phyloP scores from a whole-genome alignment of 2,113 vertebrate species.

The Addax nasomaculatus region DNA sequence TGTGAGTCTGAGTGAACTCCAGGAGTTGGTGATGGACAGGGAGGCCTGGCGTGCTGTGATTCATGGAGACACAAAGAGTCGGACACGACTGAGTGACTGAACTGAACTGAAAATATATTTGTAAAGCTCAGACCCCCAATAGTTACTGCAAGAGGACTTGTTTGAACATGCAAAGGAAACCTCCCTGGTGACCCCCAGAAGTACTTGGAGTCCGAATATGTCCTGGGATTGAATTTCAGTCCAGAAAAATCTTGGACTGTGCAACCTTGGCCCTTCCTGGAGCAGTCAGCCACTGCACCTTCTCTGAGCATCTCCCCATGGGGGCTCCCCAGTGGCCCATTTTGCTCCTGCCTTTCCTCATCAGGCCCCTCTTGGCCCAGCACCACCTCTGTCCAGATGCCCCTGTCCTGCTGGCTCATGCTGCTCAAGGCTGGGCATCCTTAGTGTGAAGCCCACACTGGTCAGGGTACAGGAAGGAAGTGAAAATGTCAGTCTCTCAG shows the following conservation, averaged over 20 bases:
- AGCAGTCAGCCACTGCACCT: fast-evolving
- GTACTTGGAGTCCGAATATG: not conserved
- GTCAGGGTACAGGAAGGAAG: not conserved
- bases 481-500: not conserved
- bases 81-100: too few relatives aligned
- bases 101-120: not conserved
- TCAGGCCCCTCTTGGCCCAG: not conserved
- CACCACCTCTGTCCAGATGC: fast-evolving
- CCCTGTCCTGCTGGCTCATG: fast-evolving
- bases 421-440: not conserved
- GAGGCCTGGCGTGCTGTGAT: fast-evolving
- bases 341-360: fast-evolving
- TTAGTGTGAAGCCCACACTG: fast-evolving
- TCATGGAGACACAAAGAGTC: too few relatives aligned
- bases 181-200: fast-evolving
- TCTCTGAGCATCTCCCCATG: fast-evolving
- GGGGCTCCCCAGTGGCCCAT: fast-evolving
- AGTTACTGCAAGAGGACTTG: not conserved
- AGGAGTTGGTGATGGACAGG: too few relatives aligned
- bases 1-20: too few relatives aligned
- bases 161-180: not conserved
- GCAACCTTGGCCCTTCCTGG: too few relatives aligned
- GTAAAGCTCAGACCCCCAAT: not conserved
- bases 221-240: not conserved
- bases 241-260: too few relatives aligned